A percentile compares a stretch with the other conserved stretches of the same genome.
Conservation (phyloP, 2,113 vertebrate genomes). For the Sakesphorus luctuosus region DNA sequence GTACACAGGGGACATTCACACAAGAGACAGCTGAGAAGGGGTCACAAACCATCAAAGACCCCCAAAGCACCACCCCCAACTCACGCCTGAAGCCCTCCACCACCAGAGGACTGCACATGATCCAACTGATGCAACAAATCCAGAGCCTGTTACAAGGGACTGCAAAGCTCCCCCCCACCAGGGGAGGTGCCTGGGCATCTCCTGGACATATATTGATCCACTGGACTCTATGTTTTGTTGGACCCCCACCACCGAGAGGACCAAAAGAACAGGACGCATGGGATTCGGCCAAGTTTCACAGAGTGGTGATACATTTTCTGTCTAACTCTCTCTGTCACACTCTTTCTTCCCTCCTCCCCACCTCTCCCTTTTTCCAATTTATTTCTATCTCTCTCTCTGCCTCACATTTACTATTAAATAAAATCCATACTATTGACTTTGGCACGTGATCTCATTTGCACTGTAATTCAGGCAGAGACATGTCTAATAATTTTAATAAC, state of each 20-base stretch:
- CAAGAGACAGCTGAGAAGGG: neutral
- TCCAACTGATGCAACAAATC: neutral
- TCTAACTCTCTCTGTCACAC: neutral
- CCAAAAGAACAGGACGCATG: neutral
- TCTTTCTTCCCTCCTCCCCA: neutral
- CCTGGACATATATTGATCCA: neutral
- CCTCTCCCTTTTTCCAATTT: neutral
- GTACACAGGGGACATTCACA: too few species aligned
- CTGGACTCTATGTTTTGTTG: neutral
- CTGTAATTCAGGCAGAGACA: neutral
- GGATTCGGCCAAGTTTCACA: neutral
- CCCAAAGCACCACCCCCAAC: neutral
- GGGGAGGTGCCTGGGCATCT: neutral
- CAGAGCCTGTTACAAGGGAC: neutral
- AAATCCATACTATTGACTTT: neutral
- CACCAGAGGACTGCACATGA: neutral
- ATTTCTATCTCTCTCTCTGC: neutral
- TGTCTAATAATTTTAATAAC: neutral
- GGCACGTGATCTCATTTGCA: neutral
- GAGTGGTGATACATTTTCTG: neutral
- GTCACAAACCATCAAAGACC: neutral
- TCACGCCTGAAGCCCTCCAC: neutral
- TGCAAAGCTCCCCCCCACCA: neutral
- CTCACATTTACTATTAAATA: neutral
- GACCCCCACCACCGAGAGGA: neutral